A percentile compares a stretch with the other conserved stretches of the same genome.
Evolutionary conservation across 92 coral and sea anemone species (phyloP).

Genomic region (Chrysogorgia sp.): DNA sequence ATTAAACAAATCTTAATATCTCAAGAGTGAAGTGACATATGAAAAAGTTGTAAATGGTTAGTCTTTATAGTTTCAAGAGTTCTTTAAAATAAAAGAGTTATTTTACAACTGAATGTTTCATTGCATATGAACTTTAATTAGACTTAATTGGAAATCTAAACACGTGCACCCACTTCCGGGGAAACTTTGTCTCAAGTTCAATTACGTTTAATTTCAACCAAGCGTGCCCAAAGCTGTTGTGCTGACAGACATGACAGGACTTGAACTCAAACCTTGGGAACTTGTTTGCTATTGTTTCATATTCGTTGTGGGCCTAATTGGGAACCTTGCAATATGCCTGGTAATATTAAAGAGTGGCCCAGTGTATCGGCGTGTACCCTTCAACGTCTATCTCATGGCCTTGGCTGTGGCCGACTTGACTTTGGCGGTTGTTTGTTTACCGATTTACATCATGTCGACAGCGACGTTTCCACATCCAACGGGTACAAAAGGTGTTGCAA

Average conservation of each 20-base stretch:
- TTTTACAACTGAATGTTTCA: too few relatives aligned
- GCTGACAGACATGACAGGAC: slow-evolving; percentile 19
- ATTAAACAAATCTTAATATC: too few relatives aligned
- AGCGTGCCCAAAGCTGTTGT: too few relatives aligned
- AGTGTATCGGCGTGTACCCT: slow-evolving; percentile 5
- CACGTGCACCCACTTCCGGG: too few relatives aligned
- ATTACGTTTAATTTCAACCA: too few relatives aligned
- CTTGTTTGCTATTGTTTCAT: slow-evolving; percentile 11
- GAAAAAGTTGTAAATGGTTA: too few relatives aligned
- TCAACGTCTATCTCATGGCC: slow-evolving; percentile 29
- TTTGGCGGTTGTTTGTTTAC: slow-evolving; percentile 15
- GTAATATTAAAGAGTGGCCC: slow-evolving; percentile 9
- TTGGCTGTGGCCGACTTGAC: slow-evolving; percentile 32
- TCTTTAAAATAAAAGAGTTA: too few relatives aligned
- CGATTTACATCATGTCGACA: slow-evolving; percentile 12
- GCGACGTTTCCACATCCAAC: slow-evolving; percentile 5
- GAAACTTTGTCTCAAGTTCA: too few relatives aligned
- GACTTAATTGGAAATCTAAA: too few relatives aligned
- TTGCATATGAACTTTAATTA: too few relatives aligned
- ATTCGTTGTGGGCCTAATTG: slow-evolving; percentile 8
- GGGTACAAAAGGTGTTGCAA: neutral
- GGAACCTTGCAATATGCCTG: neutral
- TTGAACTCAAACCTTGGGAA: slow-evolving; percentile 18
- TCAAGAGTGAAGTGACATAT: too few relatives aligned
- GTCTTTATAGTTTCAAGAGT: too few relatives aligned